A percentile compares a stretch with the other conserved stretches of the same genome.
phyloP scores from a whole-genome alignment of 2,113 vertebrate species.

The Phrynosoma blainvillii region DNA sequence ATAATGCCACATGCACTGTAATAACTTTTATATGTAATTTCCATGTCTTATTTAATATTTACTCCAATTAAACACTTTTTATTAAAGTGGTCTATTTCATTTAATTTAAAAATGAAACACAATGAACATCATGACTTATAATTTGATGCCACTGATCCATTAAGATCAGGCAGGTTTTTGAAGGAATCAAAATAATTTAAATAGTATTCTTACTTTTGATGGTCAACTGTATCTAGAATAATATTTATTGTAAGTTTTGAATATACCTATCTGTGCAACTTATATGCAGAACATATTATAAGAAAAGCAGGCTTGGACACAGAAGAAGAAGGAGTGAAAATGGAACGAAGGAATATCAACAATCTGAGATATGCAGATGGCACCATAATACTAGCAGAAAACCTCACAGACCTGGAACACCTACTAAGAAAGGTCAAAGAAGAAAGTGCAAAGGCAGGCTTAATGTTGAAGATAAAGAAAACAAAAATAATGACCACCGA shows the following conservation, averaged over 20 bases:
- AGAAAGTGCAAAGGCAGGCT: no score
- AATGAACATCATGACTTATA: neutral
- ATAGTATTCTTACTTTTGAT: neutral
- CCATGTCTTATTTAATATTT: neutral
- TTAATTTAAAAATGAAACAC: neutral
- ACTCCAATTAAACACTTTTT: neutral
- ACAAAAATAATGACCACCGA: no score
- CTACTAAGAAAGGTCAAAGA: no score
- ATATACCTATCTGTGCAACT: no score
- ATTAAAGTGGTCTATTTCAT: neutral
- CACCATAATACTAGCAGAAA: no score
- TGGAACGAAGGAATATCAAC: no score
- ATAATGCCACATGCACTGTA: neutral
- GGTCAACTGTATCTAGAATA: neutral
- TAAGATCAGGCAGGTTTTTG: neutral
- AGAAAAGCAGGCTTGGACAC: no score
- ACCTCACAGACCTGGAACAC: no score
- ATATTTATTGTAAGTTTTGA: neutral
- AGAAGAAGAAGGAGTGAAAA: no score
- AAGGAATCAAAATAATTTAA: neutral
- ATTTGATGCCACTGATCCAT: neutral
- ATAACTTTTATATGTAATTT: slow-evolving; percentile 2
- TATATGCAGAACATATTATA: no score
- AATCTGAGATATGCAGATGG: no score
- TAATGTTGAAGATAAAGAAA: no score